Conservation (phyloP, 2,888 invertebrate genomes). For the Phrixothrix hirtus region DNA sequence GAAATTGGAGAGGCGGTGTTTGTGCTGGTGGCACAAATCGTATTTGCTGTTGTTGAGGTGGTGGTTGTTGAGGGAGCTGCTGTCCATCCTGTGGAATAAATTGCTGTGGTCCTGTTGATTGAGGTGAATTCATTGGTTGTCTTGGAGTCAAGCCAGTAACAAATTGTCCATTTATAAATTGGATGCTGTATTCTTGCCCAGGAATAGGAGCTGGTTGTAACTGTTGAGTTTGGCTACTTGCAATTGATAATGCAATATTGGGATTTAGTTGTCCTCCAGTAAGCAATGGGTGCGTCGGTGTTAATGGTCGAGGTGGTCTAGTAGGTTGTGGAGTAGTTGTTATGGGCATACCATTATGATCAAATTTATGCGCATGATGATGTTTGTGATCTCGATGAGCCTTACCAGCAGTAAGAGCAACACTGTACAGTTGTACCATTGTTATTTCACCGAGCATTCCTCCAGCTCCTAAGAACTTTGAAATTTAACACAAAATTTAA, state of each 20-base stretch:
- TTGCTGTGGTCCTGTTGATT: slow-evolving; percentile 29
- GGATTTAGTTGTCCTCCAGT: slow-evolving; percentile 69
- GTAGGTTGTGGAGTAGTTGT: slow-evolving; percentile 64
- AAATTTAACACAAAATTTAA: no score
- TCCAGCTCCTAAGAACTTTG: slow-evolving; percentile 65
- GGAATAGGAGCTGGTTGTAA: slow-evolving; percentile 56
- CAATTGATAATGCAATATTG: slow-evolving; percentile 60
- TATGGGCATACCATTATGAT: slow-evolving; percentile 69
- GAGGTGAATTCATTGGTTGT: slow-evolving; percentile 35
- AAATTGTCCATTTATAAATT: slow-evolving; percentile 69
- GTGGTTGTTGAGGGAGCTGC: slow-evolving; percentile 38
- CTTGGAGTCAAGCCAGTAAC: slow-evolving; percentile 48
- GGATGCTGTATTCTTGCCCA: slow-evolving; percentile 61
- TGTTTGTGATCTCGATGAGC: slow-evolving; percentile 87
- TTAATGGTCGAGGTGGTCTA: slow-evolving; percentile 59
- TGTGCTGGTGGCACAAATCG: slow-evolving; percentile 29
- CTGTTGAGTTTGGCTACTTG: slow-evolving; percentile 37
- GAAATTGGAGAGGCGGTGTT: slow-evolving; percentile 24
- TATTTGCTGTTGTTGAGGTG: slow-evolving; percentile 29
- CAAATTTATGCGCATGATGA: slow-evolving; percentile 81
- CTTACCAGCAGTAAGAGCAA: slow-evolving; percentile 82
- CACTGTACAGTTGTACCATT: slow-evolving; percentile 77
- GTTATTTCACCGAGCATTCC: slow-evolving; percentile 77
- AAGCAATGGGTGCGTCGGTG: slow-evolving; percentile 60
- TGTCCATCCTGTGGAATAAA: slow-evolving; percentile 17